Base-by-base conservation (phyloP, 2,888 invertebrate species). In the Bugulina stolonifera region DNA sequence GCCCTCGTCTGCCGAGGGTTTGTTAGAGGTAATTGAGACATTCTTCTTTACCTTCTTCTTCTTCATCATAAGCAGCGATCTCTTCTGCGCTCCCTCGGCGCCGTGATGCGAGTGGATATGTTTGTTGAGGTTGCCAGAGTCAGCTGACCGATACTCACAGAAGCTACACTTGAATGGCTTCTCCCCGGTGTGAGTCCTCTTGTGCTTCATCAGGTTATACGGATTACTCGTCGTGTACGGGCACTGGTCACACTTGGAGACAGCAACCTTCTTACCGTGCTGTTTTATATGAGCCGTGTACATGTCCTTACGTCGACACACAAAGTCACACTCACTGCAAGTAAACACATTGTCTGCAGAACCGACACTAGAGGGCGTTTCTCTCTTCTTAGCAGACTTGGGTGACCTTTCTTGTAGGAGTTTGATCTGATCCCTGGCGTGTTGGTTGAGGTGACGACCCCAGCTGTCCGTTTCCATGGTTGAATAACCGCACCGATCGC, bases 261-360 rank as follows among this genome's bases (percentile, higher is more conserved):
- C 64, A 10, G 27, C 27, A 27, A 27, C 64, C 32, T 64, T 64
- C 18, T 27, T 22, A 32, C 64, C 27, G 32, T 64, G 64, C 64
- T 64, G 64, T n/a, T 64, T 64, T 3, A 64, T 27, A 32, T 64
- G 64, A 14, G 64, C 64, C 34, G 64, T 64, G 64, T 64, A 64
- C 64, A 64, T 64, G 32, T 64, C 64, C n/a, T 64, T 64, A 1
- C 64, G 64, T 32, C 64, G 27, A 32, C 64, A 64, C 64, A 27
- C 27, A 64, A 64, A 64, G 32, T 64, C 64, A 32, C 64, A 64
- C 32, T 64, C 64, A 64, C 64, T 64, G 64, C 64, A 64, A 32
- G 14, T 64, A 64, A 64, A 64, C 3, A 32, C n/a, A n/a, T 64
- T 64, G 5, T 64, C 64, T 25, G 27, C 34, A 5, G 64, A 27